These are phyloP conservation scores for Montipora cactus DNA, from an alignment of 64 coral and sea anemone species.

Conservation along the genomic window DNA sequence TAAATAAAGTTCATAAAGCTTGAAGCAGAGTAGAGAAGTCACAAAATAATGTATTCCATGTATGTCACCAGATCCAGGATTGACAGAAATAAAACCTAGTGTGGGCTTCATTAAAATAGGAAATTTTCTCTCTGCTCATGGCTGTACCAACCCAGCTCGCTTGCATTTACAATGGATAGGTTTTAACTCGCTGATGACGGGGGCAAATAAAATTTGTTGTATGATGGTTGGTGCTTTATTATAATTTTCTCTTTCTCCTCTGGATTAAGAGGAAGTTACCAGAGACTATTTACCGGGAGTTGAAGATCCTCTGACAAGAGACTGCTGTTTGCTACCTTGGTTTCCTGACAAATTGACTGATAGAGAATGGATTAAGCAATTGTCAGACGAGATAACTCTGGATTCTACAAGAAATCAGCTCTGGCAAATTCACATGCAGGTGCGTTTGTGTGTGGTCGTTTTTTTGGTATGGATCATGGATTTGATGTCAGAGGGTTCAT, in stretches of 20 bases:
- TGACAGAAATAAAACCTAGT: too few species aligned
- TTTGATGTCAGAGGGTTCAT: too few species aligned
- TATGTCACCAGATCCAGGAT: too few species aligned
- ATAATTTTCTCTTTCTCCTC: neutral
- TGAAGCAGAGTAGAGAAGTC: too few species aligned
- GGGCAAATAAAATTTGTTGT: neutral
- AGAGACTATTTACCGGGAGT: conserved; percentile 74
- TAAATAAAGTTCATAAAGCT: too few species aligned
- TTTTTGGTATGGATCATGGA: too few species aligned
- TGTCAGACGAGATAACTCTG: neutral
- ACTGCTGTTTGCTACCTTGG: conserved; percentile 80
- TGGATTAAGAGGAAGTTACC: conserved; percentile 76
- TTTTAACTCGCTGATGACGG: too few species aligned
- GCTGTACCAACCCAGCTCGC: too few species aligned
- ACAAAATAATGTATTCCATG: too few species aligned
- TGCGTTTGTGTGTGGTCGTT: neutral
- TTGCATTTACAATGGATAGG: too few species aligned
- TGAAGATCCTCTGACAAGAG: conserved; percentile 72
- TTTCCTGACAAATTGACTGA: conserved; percentile 46
- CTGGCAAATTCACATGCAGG: neutral
- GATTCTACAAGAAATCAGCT: conserved; percentile 1
- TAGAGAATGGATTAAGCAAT: conserved; percentile 8
- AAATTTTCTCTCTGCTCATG: too few species aligned
- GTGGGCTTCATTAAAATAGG: too few species aligned
- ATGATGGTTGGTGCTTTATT: neutral